Evolutionary conservation across 2,113 vertebrate genomes (phyloP).

Genomic region (Irena cyanogastra): DNA sequence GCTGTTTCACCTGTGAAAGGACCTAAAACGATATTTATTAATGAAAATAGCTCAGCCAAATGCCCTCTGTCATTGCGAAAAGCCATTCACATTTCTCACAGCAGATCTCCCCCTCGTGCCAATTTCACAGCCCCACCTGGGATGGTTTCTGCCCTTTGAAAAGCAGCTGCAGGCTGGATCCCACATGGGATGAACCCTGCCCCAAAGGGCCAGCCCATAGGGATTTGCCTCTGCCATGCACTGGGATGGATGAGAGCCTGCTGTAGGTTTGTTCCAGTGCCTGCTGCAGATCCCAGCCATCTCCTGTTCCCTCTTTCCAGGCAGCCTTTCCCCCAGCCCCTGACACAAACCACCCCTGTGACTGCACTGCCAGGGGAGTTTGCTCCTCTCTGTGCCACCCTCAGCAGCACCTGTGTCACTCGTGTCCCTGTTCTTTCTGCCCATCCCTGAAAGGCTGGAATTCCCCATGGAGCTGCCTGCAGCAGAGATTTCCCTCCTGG

Average conservation of each 20-base stretch:
- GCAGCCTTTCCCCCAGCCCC: background rate
- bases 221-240: background rate
- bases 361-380: background rate
- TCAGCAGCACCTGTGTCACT: background rate
- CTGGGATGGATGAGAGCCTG: background rate
- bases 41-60: background rate
- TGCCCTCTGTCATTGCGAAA: background rate
- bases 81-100: background rate
- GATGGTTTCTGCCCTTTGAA: background rate
- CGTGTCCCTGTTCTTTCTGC: no score
- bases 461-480: background rate
- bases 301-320: background rate
- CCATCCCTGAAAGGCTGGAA: background rate
- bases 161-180: background rate
- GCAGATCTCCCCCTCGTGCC: background rate
- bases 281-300: background rate
- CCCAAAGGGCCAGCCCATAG: background rate
- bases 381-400: background rate
- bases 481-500: background rate
- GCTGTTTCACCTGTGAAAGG: background rate
- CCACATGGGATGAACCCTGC: no score
- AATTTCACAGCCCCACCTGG: background rate
- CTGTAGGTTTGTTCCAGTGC: background rate
- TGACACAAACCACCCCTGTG: background rate
- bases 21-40: background rate